Conservation (phyloP, 2,888 invertebrate genomes). For the Lutraria lutraria region DNA sequence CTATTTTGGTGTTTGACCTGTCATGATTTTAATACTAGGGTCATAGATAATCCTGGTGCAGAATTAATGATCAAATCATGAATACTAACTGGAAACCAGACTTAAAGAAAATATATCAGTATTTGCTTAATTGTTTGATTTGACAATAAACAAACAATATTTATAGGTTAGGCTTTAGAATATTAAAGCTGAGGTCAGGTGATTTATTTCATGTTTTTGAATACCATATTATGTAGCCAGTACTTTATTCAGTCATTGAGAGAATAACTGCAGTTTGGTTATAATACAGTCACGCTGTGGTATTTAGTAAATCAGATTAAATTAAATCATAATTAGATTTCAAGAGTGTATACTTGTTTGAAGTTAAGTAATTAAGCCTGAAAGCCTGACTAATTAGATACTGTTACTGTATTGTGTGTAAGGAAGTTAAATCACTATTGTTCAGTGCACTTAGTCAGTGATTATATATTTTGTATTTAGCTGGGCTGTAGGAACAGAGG, state of each 20-base stretch:
- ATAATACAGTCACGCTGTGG: neutral
- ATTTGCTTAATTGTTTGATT: too few species aligned
- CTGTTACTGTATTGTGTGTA: neutral
- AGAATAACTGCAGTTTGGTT: neutral
- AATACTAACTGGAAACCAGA: too few species aligned
- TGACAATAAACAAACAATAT: too few species aligned
- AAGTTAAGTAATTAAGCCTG: neutral
- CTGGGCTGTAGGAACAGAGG: too few species aligned
- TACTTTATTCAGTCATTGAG: neutral
- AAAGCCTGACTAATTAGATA: neutral
- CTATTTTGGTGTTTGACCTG: too few species aligned
- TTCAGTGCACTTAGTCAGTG: neutral
- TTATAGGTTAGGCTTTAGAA: neutral
- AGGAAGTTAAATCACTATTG: constrained; percentile 1
- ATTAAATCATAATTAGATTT: neutral
- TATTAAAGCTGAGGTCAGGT: neutral
- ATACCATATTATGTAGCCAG: neutral
- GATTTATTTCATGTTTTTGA: neutral
- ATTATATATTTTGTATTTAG: too few species aligned
- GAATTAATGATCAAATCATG: too few species aligned
- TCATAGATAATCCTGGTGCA: too few species aligned
- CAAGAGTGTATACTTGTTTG: neutral
- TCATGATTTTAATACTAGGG: too few species aligned
- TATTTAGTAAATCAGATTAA: neutral
- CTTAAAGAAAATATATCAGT: too few species aligned